These are phyloP conservation scores for Thinocorus orbignyianus DNA, from an alignment of 2,113 vertebrate genomes.

Conservation along the genomic window DNA sequence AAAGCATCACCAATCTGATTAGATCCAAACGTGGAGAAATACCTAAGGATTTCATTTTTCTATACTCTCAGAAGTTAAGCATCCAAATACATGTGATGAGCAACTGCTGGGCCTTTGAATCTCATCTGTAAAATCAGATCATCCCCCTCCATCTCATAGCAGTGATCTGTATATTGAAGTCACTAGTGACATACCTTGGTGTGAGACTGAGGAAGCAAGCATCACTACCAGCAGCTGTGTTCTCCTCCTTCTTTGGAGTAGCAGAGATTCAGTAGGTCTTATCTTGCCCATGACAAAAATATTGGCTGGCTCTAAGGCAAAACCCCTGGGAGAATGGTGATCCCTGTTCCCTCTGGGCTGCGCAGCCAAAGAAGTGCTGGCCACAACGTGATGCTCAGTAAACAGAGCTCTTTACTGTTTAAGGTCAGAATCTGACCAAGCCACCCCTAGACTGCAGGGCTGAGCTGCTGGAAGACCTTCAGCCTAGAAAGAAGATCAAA, in stretches of 20 bases:
- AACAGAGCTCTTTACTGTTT: background rate
- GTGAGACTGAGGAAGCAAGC: background rate
- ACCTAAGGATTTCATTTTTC: background rate
- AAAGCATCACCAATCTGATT: background rate
- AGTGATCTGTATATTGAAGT: background rate
- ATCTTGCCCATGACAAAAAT: background rate
- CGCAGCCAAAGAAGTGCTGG: background rate
- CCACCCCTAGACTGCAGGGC: background rate
- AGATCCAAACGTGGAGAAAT: background rate
- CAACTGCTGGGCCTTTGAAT: background rate
- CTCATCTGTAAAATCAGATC: background rate
- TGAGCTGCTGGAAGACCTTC: background rate
- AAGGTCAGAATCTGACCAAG: background rate
- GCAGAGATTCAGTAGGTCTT: background rate
- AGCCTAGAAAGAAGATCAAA: background rate
- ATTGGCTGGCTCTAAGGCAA: background rate
- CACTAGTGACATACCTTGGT: background rate
- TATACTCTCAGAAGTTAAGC: background rate
- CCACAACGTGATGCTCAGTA: fast-evolving
- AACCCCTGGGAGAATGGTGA: background rate
- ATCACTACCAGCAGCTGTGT: background rate
- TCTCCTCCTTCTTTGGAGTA: background rate
- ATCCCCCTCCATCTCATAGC: background rate
- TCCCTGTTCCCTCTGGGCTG: background rate
- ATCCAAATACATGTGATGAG: background rate